Evolutionary conservation across 1,140 invertebrate species (phyloP), one percentile per base, ranked within the genome.

Genomic region (Daktulosphaira vitifoliae): DNA sequence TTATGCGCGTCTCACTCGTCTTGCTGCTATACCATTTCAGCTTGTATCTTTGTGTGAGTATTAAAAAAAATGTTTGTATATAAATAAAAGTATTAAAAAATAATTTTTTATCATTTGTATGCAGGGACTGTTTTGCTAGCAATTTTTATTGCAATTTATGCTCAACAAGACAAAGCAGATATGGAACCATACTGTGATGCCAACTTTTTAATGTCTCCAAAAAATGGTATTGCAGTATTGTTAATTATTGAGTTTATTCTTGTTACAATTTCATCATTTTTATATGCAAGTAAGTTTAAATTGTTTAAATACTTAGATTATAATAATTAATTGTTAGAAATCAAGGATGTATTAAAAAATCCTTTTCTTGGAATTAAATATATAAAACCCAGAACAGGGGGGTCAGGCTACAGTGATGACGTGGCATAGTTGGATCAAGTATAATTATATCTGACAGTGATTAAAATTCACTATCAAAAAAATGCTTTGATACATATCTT

Each of bases 141-240:
- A 3, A 62, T 62, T 29, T 62, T 62, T 62, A 48, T 62, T n/a
- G 25, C 42, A 13, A 11, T 62, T 6, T 62, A 62, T 22, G 42
- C 56, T 15, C 56, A 62, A 33, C 16, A 62, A 62, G 56, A 62
- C 29, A 15, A 46, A 33, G 42, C 56, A 15, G 56, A 62, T 33
- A 48, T 62, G 25, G 9, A 62, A 33, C 56, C 56, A 4, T 62
- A 62, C 15, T 62, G 56, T 22, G 56, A 62, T 62, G 56, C 42
- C 15, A 62, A 62, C 20, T 9, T 46, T 22, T 48, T 62, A 20
- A 62, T 62, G 16, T 62, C 56, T 20, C 56, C 56, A 3, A 62
- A 62, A 62, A 62, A 62, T 62, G 56, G 56, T 20, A 46, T 62
- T 15, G 56, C 56, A 2, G 6, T 48, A 4, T 62, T 62, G 26